Evolutionary conservation across 2,888 invertebrate species (phyloP), one percentile per base, ranked within the genome.

Genomic region (Drosophila antonietae): DNA sequence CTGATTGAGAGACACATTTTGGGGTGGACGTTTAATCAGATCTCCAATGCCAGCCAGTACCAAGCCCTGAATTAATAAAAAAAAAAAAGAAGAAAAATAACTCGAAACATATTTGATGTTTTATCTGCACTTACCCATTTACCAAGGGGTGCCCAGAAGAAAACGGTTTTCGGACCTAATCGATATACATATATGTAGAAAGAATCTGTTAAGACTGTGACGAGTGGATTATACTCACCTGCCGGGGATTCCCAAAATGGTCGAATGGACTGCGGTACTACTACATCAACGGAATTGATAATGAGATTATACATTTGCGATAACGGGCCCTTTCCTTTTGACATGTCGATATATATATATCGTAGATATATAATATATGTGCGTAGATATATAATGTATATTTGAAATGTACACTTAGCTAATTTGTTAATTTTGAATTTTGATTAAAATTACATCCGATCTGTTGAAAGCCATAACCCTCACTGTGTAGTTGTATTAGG

Each of bases 121-220:
- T n/a, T 1, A 15, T 28, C 5, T 12, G 28, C 28, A 57, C 75
- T 74, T 64, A 89, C 90, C 90, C 90, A 90, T 66, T 91, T 90
- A 9, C 88, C 80, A 0, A 88, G 0, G 0, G 90, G 91, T 0
- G 73, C 91, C 90, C 90, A 90, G 37, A 90, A 90, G 53, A 91
- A 90, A 8, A 91, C 78, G 0, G 90, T 90, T 51, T 80, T 83
- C 0, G 90, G 90, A 6, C 91, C 90, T 89, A n/a, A 6, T 10
- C 5, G 2, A 2, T 3, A 15, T 28, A 6, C 6, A 28, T 28
- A 28, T 5, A 28, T 28, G 3, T 28, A 28, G 3, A 28, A 4
- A 28, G 10, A 33, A 0, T 47, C 1, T 8, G 14, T 9, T 9
- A 1, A 9, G 7, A n/a, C 3, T 6, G 47, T 53, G 0, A 3